phyloP scores from a whole-genome alignment of 2,797 vertebrate genomes.

The Etheostoma perlongum region DNA sequence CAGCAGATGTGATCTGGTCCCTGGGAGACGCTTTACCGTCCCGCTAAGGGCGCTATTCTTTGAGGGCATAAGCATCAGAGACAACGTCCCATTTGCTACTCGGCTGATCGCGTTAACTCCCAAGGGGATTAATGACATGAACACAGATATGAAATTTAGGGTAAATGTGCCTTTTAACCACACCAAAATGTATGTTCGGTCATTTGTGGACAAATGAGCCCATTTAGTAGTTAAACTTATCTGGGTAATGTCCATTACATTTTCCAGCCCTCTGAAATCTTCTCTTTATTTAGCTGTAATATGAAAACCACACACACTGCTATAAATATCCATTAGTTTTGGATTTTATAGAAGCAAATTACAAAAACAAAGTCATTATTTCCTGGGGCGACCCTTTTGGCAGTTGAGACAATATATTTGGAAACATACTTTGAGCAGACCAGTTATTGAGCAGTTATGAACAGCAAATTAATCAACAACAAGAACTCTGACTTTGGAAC shows the following conservation, averaged over 20 bases:
- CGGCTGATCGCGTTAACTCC: constrained; percentile 50
- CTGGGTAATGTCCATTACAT: background rate
- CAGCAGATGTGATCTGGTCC: constrained; percentile 67
- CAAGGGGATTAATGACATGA: constrained; percentile 55
- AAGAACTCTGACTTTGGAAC: constrained; percentile 12
- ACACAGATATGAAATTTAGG: constrained; percentile 55
- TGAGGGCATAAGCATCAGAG: constrained; percentile 48
- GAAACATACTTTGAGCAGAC: constrained; percentile 13
- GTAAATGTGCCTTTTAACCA: constrained; percentile 57
- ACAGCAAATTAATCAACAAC: constrained; percentile 24
- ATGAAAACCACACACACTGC: constrained; percentile 5
- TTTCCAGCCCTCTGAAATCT: constrained; percentile 12
- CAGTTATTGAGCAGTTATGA: constrained; percentile 1
- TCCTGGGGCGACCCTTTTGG: background rate
- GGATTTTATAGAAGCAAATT: background rate
- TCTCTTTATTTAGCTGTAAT: constrained; percentile 15
- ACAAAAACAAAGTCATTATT: constrained; percentile 13
- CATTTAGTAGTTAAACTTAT: constrained; percentile 28
- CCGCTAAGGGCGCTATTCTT: constrained; percentile 53
- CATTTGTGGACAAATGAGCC: constrained; percentile 40
- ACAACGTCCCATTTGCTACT: constrained; percentile 63
- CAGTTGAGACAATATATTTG: constrained; percentile 7
- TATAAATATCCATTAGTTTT: background rate
- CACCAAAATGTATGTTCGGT: constrained; percentile 39
- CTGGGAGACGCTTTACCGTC: constrained; percentile 57